phyloP scores from a whole-genome alignment of 92 coral and sea anemone genomes.

The Porites divaricata region DNA sequence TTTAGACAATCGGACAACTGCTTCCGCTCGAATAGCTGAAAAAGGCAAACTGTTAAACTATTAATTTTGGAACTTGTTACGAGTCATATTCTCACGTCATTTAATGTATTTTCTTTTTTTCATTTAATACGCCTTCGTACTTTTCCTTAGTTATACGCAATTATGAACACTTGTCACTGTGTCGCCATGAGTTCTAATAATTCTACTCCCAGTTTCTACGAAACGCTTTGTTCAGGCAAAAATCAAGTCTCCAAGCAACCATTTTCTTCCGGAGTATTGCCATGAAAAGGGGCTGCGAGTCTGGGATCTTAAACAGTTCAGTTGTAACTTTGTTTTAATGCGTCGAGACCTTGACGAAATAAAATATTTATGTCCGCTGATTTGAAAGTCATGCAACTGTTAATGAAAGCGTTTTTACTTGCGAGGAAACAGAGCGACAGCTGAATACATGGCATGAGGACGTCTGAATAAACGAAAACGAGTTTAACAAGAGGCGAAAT shows the following conservation, averaged over 20 bases:
- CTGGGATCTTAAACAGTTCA: not conserved
- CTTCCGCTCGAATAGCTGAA: not conserved
- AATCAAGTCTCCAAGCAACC: slow-evolving; percentile 41
- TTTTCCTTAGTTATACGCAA: slow-evolving; percentile 24
- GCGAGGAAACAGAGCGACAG: slow-evolving; percentile 24
- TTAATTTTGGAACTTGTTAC: not conserved
- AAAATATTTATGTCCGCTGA: slow-evolving; percentile 9
- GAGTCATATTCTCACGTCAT: not conserved
- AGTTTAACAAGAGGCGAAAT: slow-evolving; percentile 11
- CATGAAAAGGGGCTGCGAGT: not conserved
- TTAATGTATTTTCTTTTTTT: not conserved
- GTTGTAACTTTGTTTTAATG: not conserved
- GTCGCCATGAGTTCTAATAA: slow-evolving; percentile 10
- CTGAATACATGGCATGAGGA: slow-evolving; percentile 28
- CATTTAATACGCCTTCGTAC: not conserved
- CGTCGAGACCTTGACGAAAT: slow-evolving; percentile 11
- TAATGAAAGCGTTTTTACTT: slow-evolving; percentile 41
- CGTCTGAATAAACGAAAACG: slow-evolving; percentile 31
- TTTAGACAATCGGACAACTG: not conserved
- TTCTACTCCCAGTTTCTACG: slow-evolving; percentile 19
- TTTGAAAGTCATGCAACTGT: slow-evolving; percentile 7
- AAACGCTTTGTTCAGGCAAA: slow-evolving; percentile 31
- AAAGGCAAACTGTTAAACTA: not conserved
- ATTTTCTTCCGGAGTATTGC: not conserved
- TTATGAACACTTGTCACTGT: slow-evolving; percentile 20